phyloP scores from a whole-genome alignment of 2,797 vertebrate genomes.

The Pristis pectinata region DNA sequence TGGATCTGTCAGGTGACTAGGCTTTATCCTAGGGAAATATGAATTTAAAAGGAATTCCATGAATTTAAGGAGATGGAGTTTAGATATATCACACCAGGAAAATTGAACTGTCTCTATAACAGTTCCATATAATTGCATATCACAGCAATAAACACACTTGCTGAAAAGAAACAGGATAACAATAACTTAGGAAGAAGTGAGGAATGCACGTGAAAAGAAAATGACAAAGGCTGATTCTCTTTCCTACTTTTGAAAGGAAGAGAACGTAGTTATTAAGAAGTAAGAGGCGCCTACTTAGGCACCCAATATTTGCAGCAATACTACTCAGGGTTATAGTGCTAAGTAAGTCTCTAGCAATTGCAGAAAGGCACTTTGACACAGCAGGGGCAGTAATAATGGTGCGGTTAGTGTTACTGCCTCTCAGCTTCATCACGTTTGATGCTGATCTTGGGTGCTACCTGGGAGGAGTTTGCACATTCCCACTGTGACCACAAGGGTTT shows the following conservation, averaged over 20 bases:
- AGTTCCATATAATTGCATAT: not conserved
- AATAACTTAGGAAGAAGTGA: not conserved
- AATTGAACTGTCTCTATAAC: not conserved
- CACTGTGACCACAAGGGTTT: no score
- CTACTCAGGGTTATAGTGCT: no score
- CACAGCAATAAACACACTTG: not conserved
- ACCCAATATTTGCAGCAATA: not conserved
- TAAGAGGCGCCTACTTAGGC: not conserved
- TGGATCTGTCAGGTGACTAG: not conserved
- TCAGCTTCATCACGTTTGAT: no score
- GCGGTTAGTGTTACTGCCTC: no score
- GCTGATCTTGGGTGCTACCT: no score
- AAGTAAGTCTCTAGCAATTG: no score
- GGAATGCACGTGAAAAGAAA: not conserved
- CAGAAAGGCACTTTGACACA: no score
- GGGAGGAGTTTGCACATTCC: no score
- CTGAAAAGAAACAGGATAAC: not conserved
- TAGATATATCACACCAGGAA: not conserved
- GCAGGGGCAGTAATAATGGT: no score
- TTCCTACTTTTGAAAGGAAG: not conserved
- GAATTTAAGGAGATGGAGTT: not conserved
- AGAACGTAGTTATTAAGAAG: not conserved
- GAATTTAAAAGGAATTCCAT: not conserved
- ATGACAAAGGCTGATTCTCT: not conserved
- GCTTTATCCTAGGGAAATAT: not conserved